Evolutionary conservation across 2,113 vertebrate genomes (phyloP).

Genomic region (Irena cyanogastra): DNA sequence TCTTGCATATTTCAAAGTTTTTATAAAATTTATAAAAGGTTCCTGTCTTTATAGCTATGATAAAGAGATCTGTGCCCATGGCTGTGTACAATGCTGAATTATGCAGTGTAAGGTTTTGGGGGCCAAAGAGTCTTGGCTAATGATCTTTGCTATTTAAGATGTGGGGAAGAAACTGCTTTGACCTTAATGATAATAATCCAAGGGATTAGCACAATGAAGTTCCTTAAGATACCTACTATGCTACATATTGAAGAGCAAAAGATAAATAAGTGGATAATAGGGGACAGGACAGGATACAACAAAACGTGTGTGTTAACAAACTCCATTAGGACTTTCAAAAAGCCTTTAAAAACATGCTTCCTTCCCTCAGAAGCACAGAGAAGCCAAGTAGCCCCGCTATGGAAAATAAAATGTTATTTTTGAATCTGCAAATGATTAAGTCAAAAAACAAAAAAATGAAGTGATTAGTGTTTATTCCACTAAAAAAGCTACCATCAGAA

Average conservation of each 20-base stretch:
- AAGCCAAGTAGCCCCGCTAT: neutral
- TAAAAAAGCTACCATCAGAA: neutral
- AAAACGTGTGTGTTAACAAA: neutral
- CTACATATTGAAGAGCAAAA: neutral
- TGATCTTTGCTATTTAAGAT: neutral
- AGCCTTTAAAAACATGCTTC: neutral
- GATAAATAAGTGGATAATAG: neutral
- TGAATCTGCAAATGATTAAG: neutral
- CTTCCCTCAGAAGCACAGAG: neutral
- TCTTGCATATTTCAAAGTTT: neutral
- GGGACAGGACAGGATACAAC: rapidly evolving
- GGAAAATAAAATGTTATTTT: neutral
- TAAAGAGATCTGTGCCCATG: neutral
- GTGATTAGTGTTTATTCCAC: neutral
- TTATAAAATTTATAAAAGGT: neutral
- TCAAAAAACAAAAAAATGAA: neutral
- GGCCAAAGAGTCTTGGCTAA: neutral
- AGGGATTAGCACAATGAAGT: neutral
- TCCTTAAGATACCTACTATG: neutral
- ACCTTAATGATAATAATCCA: neutral
- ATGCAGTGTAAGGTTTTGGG: neutral
- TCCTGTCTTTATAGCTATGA: neutral
- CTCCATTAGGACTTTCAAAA: neutral
- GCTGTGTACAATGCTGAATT: neutral
- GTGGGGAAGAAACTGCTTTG: neutral